phyloP scores from a whole-genome alignment of 2,797 vertebrate genomes.

The Calcarius lapponicus region DNA sequence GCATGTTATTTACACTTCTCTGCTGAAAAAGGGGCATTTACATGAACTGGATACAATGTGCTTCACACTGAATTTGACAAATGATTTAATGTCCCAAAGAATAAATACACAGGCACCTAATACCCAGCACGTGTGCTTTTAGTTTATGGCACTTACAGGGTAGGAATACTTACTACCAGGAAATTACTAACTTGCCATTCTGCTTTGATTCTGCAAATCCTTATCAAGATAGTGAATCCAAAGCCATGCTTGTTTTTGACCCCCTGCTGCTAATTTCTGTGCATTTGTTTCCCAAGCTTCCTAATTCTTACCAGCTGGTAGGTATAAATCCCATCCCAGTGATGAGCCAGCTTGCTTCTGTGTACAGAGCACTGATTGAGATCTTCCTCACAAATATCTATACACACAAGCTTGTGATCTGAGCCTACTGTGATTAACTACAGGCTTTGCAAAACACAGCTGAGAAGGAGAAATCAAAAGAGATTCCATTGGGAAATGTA shows the following conservation, averaged over 20 bases:
- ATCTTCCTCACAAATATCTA: constrained; percentile 33
- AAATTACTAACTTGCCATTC: neutral
- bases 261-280: constrained; percentile 13
- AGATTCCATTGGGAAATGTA: neutral
- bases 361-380: constrained; percentile 35
- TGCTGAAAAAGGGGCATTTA: neutral
- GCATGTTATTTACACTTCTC: neutral
- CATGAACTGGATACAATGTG: neutral
- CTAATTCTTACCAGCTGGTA: constrained; percentile 57
- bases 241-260: constrained; percentile 3
- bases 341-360: neutral
- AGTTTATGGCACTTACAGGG: neutral
- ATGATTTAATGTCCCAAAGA: neutral
- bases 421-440: neutral
- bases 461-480: neutral
- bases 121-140: neutral
- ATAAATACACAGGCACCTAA: neutral
- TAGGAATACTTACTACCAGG: neutral
- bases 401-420: neutral
- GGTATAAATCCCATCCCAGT: constrained; percentile 25
- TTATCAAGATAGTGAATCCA: constrained; percentile 12
- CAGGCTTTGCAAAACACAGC: neutral
- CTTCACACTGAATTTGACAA: neutral
- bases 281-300: constrained; percentile 46
- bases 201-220: constrained; percentile 43